Conservation (phyloP, 1,140 invertebrate species). For the Nephotettix cincticeps region DNA sequence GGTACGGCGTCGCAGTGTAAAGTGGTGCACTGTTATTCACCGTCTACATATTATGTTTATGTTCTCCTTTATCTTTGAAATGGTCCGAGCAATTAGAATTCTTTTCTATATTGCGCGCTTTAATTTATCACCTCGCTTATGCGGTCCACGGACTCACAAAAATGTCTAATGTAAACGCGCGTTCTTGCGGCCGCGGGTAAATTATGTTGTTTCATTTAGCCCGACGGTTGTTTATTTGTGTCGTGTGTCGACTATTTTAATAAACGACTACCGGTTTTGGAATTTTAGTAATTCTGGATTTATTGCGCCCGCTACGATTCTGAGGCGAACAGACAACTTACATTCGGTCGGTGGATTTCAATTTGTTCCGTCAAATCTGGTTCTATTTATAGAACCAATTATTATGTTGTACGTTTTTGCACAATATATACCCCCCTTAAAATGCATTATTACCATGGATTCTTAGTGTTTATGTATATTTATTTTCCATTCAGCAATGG, state of each 20-base stretch:
- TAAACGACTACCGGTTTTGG: neutral
- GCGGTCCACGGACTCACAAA: neutral
- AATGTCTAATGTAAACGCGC: slow-evolving; percentile 16
- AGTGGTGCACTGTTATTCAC: slow-evolving; percentile 6
- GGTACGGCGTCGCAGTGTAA: neutral
- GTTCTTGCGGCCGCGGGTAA: slow-evolving; percentile 3
- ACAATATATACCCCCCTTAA: no score
- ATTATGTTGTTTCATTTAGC: slow-evolving; percentile 19
- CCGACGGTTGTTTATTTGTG: neutral
- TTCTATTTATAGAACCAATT: no score
- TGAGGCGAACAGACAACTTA: neutral
- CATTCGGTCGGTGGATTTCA: no score
- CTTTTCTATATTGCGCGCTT: slow-evolving; percentile 13
- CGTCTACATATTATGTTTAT: slow-evolving; percentile 22
- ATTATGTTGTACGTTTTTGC: no score
- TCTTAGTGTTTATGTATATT: no score
- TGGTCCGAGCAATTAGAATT: slow-evolving; percentile 20
- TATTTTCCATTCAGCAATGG: no score
- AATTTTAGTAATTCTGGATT: slow-evolving; percentile 20
- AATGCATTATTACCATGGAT: no score
- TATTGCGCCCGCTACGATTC: neutral
- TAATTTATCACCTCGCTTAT: slow-evolving; percentile 6
- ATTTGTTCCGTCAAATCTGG: no score
- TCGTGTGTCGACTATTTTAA: slow-evolving; percentile 19
- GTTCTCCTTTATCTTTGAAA: slow-evolving; percentile 20